Evolutionary conservation across 2,888 invertebrate species (phyloP).

Genomic region (Leistus spinibarbis): DNA sequence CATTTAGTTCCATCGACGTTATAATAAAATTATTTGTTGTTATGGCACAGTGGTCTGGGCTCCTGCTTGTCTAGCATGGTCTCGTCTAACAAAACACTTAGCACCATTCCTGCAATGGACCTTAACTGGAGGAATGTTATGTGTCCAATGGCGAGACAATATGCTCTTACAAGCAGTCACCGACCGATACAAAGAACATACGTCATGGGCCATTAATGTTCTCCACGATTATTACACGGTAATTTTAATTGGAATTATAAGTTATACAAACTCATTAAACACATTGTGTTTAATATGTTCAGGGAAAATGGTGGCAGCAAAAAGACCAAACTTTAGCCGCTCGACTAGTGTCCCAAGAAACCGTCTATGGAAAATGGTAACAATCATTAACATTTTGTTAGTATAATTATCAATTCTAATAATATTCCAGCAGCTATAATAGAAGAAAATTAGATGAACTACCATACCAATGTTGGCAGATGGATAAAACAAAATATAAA

Average conservation of each 20-base stretch:
- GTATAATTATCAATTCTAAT: not conserved
- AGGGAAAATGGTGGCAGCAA: conserved; percentile 66
- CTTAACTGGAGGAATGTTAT: conserved; percentile 62
- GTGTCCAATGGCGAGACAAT: conserved; percentile 69
- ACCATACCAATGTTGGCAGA: conserved; percentile 76
- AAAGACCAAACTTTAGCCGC: conserved; percentile 64
- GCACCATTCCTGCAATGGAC: conserved; percentile 72
- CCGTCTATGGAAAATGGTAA: conserved; percentile 56
- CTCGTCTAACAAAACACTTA: conserved; percentile 68
- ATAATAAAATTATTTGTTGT: conserved; percentile 8
- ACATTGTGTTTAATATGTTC: conserved; percentile 43
- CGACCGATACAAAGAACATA: conserved; percentile 65
- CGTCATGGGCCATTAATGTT: conserved; percentile 58
- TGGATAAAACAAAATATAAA: conserved; percentile 66
- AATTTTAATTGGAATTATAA: conserved; percentile 34
- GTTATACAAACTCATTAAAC: not conserved
- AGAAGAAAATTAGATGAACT: conserved; percentile 81
- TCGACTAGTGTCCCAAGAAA: conserved; percentile 64
- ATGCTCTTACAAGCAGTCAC: conserved; percentile 67
- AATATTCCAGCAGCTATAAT: conserved; percentile 68
- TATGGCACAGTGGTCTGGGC: conserved; percentile 67
- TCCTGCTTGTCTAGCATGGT: conserved; percentile 72
- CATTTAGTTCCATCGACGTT: not conserved
- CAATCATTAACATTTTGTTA: not conserved
- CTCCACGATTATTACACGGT: conserved; percentile 69